Base-by-base conservation (phyloP, 1,140 invertebrate species). In the Ostrea denselamellosa region DNA sequence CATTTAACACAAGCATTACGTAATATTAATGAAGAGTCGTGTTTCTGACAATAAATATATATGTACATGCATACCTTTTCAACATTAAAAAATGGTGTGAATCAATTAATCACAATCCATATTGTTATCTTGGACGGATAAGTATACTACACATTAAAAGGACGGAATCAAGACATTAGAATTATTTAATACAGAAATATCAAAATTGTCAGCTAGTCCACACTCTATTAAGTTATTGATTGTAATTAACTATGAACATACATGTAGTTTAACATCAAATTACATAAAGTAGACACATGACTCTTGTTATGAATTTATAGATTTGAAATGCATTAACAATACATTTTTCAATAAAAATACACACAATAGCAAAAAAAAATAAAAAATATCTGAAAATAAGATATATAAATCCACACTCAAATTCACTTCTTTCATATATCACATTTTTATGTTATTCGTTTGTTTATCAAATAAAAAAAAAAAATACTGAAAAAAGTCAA, bases 11-110 rank as follows among this genome's bases (percentile, higher is more conserved):
- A 62, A 62, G 14, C 2, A 62, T 62, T 62, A 62, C 56, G 19
- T n/a, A 62, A 62, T 62, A 19, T 62, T n/a, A 62, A 62, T 62
- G 17, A 19, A 17, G n/a, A 62, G n/a, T 44, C 17, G 19, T 19
- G 5, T 62, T 62, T 62, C 17, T 62, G 56, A 62, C 7, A 62
- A 77, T 77, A 77, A 14, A 77, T 77, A 77, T 77, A 22, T 77
- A 25, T 77, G 28, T 71, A 77, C 14, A 25, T 77, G 25, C 8
- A 62, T 7, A 19, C 17, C 19, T 19, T 62, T 62, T 62, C 56
- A 77, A 77, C 68, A 77, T 44, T 44, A 5, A 77, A 77, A 77
- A 28, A 14, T n/a, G 22, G 25, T n/a, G 25, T 22, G 22, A 22
- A n/a, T 19, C n/a, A 17, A 62, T 28, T 34, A 28, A 77, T 77